Conservation (phyloP, 2,797 vertebrate genomes). For the Buceros bicornis region DNA sequence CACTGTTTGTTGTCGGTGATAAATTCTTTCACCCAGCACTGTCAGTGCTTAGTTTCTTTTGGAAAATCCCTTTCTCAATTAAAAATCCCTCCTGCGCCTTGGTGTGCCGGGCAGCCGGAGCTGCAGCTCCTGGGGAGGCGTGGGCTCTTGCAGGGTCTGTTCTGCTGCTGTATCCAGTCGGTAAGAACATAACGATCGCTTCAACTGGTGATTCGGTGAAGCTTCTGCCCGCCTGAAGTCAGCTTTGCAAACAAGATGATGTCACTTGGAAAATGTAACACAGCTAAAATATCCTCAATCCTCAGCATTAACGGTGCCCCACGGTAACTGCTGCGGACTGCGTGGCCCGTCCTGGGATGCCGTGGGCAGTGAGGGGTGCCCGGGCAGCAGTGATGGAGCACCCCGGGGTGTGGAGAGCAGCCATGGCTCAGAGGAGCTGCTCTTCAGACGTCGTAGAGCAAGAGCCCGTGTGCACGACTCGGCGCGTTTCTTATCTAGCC, state of each 20-base stretch:
- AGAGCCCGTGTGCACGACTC: not conserved
- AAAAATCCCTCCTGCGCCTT: not conserved
- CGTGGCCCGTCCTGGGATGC: not conserved
- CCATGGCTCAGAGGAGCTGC: accelerated
- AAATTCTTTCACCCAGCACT: not conserved
- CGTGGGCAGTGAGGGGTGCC: accelerated
- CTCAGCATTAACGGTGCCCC: not conserved
- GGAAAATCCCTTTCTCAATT: not conserved
- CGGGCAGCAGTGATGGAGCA: not conserved
- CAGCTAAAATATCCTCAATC: not conserved
- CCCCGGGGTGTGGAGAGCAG: not conserved
- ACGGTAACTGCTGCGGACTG: not conserved
- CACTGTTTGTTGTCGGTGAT: not conserved
- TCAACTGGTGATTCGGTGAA: not conserved
- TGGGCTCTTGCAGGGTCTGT: not conserved
- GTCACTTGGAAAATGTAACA: not conserved
- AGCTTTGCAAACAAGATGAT: not conserved
- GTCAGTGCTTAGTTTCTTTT: not conserved
- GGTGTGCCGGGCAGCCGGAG: not conserved
- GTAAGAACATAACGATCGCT: not conserved
- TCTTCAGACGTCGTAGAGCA: accelerated
- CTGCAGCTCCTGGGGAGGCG: not conserved
- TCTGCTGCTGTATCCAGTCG: accelerated
- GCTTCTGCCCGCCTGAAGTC: not conserved
- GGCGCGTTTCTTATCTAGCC: not conserved